A percentile compares a stretch with the other conserved stretches of the same genome.
These are phyloP conservation scores for Mesorhabditis belari DNA, from an alignment of 2,888 invertebrate genomes.

Conservation along the genomic window DNA sequence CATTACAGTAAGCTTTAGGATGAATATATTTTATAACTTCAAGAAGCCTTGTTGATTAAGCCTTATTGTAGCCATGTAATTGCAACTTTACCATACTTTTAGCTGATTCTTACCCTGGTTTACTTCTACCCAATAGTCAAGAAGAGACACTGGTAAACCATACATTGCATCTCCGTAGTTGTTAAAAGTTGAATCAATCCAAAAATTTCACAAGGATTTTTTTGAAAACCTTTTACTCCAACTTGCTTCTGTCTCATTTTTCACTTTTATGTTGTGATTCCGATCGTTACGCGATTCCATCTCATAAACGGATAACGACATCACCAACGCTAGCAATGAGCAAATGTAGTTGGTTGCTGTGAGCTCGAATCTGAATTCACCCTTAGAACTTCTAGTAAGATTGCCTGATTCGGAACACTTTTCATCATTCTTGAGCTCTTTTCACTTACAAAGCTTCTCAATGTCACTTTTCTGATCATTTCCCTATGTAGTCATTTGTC, in stretches of 20 bases:
- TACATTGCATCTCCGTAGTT: slow-evolving; percentile 40
- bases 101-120: no score
- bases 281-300: background rate
- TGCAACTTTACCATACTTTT: no score
- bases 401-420: background rate
- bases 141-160: slow-evolving; percentile 39
- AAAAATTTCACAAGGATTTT: no score
- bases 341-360: background rate
- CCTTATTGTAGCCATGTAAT: no score
- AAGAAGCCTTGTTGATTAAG: no score
- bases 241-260: no score
- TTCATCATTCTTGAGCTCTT: slow-evolving; percentile 1
- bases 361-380: background rate
- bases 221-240: no score
- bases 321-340: background rate
- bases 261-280: no score
- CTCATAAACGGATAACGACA: background rate
- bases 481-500: slow-evolving; percentile 43
- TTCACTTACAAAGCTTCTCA: slow-evolving; percentile 29
- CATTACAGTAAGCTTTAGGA: no score
- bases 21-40: no score
- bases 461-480: slow-evolving; percentile 33
- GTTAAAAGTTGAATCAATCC: slow-evolving; percentile 13
- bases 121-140: slow-evolving; percentile 23
- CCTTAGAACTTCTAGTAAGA: background rate